A percentile compares a stretch with the other conserved stretches of the same genome.
Evolutionary conservation across 2,113 vertebrate genomes (phyloP).

Genomic region (Taxidea taxus): DNA sequence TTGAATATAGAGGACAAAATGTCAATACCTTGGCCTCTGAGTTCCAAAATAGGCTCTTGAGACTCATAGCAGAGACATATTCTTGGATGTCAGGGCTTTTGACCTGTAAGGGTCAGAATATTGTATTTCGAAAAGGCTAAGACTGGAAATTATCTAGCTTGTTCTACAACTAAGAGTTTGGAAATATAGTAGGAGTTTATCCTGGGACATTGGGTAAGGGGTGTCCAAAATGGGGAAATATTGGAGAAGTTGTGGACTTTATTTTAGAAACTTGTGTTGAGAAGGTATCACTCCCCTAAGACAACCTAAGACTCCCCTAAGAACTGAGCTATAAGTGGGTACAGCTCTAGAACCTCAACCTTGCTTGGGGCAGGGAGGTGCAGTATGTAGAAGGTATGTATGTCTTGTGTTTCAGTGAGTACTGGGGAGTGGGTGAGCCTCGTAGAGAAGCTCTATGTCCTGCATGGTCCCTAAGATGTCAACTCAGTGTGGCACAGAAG

Average conservation of each 20-base stretch:
- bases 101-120: background rate
- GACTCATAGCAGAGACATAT: constrained; percentile 28
- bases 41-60: constrained; percentile 30
- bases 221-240: background rate
- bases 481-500: background rate
- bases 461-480: background rate
- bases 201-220: background rate
- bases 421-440: background rate
- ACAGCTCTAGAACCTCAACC: background rate
- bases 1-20: constrained; percentile 25
- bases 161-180: background rate
- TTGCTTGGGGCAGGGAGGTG: background rate
- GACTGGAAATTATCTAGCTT: background rate
- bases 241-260: background rate
- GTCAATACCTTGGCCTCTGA: constrained; percentile 36
- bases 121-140: constrained; percentile 15
- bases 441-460: background rate
- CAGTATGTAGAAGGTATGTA: background rate
- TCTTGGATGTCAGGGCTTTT: constrained; percentile 29
- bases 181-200: background rate
- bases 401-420: background rate
- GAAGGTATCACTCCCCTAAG: background rate
- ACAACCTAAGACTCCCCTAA: background rate
- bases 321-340: background rate
- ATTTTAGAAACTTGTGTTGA: background rate